A percentile compares a stretch with the other conserved stretches of the same genome.
Evolutionary conservation across 1,140 invertebrate genomes (phyloP).

Genomic region (Andrena cerasifolii): DNA sequence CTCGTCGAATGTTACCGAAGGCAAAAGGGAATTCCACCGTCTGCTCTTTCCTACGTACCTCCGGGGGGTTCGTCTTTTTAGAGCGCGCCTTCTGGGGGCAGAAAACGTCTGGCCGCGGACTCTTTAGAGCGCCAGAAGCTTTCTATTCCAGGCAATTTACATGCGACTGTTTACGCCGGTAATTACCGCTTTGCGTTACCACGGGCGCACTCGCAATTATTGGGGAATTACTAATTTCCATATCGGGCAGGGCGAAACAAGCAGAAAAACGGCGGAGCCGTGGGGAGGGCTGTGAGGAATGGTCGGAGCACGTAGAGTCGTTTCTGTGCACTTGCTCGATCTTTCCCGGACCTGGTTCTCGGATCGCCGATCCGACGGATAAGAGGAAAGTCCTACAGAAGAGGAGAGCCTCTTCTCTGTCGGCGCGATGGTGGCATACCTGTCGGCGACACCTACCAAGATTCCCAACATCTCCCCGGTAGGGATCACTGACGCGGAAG

Average conservation of each 20-base stretch:
- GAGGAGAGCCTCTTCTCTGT: not conserved
- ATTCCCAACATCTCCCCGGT: not conserved
- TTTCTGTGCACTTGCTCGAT: not conserved
- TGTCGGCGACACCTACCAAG: slow-evolving; percentile 32
- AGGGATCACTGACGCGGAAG: slow-evolving; percentile 31
- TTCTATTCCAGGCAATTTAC: slow-evolving; percentile 31
- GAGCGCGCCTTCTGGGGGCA: slow-evolving; percentile 18
- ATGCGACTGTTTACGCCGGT: slow-evolving; percentile 14
- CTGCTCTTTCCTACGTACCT: slow-evolving; percentile 13
- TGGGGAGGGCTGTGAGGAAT: not conserved
- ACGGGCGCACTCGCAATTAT: slow-evolving; percentile 17
- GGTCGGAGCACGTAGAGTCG: not conserved
- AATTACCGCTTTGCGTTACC: slow-evolving; percentile 24
- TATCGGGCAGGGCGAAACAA: not conserved
- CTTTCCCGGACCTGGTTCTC: slow-evolving; percentile 8
- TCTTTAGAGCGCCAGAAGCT: slow-evolving; percentile 17
- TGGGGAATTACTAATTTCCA: slow-evolving; percentile 44
- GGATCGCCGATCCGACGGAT: slow-evolving; percentile 25
- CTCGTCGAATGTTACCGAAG: slow-evolving; percentile 28
- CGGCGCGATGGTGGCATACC: slow-evolving; percentile 31
- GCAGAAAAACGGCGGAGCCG: not conserved
- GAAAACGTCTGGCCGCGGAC: not conserved
- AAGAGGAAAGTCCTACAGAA: slow-evolving; percentile 20
- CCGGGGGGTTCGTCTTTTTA: not conserved
- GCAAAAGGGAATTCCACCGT: slow-evolving; percentile 20